These are phyloP conservation scores for Drosophila setifemur DNA, from an alignment of 1,140 invertebrate species.

Conservation along the genomic window DNA sequence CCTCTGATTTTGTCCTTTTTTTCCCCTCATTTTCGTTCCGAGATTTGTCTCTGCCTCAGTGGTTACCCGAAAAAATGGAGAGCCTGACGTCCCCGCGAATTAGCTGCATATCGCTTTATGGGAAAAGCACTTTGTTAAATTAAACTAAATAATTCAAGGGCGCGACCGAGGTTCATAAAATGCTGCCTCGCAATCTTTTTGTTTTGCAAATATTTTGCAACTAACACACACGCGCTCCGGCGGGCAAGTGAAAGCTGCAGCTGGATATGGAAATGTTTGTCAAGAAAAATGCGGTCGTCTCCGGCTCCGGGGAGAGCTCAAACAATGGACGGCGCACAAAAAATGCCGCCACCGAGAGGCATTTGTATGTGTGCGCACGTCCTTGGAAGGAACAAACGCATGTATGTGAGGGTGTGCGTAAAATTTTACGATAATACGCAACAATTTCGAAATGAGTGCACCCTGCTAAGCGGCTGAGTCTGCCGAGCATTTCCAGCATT, in stretches of 20 bases:
- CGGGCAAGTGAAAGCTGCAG: slow-evolving; percentile 19
- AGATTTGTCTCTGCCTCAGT: background rate
- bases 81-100: slow-evolving; percentile 7
- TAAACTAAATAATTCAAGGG: slow-evolving; percentile 54
- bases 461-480: slow-evolving; percentile 44
- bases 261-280: slow-evolving; percentile 42
- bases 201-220: slow-evolving; percentile 36
- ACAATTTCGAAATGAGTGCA: slow-evolving; percentile 75
- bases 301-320: slow-evolving; percentile 14
- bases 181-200: slow-evolving; percentile 20
- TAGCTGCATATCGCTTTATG: slow-evolving; percentile 39
- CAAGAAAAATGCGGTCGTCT: slow-evolving; percentile 31
- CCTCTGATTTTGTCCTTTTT: background rate
- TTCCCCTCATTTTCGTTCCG: slow-evolving; percentile 4
- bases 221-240: slow-evolving; percentile 18
- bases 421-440: slow-evolving; percentile 77
- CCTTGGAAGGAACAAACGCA: slow-evolving; percentile 18
- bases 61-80: background rate
- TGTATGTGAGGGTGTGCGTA: slow-evolving; percentile 51
- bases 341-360: slow-evolving; percentile 6
- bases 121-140: slow-evolving; percentile 50
- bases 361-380: slow-evolving; percentile 61
- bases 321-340: slow-evolving; percentile 26
- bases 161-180: slow-evolving; percentile 35
- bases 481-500: slow-evolving; percentile 55